These are phyloP conservation scores for Aphyosemion australe DNA, from an alignment of 2,113 vertebrate genomes.

Conservation along the genomic window DNA sequence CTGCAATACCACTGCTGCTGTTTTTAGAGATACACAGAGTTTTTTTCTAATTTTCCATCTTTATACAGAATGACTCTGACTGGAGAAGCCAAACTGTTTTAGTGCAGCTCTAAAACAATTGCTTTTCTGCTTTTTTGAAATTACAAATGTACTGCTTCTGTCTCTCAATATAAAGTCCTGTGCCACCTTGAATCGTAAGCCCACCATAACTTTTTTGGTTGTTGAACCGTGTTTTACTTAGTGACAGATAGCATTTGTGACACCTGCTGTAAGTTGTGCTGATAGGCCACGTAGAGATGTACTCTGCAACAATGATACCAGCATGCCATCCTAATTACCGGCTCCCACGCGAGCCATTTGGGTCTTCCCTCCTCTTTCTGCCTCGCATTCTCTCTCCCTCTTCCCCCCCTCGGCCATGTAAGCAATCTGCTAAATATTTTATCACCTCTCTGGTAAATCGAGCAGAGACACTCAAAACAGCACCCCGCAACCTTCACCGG, in stretches of 20 bases:
- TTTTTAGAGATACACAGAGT: too few relatives aligned
- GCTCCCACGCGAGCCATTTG: conserved; percentile 68
- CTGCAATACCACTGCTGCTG: too few relatives aligned
- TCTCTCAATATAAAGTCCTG: too few relatives aligned
- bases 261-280: conserved; percentile 52
- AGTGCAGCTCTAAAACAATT: too few relatives aligned
- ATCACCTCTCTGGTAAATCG: conserved; percentile 72
- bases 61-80: too few relatives aligned
- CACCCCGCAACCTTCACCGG: conserved; percentile 54
- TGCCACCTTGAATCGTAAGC: too few relatives aligned
- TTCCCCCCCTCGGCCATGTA: conserved; percentile 65
- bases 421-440: conserved; percentile 78
- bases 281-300: conserved; percentile 58
- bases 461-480: conserved; percentile 62
- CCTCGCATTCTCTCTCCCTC: conserved; percentile 23
- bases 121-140: too few relatives aligned
- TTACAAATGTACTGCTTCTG: too few relatives aligned
- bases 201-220: too few relatives aligned
- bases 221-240: conserved; percentile 63
- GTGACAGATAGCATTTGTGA: conserved; percentile 31
- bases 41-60: too few relatives aligned
- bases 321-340: conserved; percentile 69
- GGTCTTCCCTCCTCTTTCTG: conserved; percentile 42
- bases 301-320: conserved; percentile 64
- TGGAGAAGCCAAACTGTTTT: too few relatives aligned